phyloP scores from a whole-genome alignment of 2,888 invertebrate species.

The Pollenia labialis region DNA sequence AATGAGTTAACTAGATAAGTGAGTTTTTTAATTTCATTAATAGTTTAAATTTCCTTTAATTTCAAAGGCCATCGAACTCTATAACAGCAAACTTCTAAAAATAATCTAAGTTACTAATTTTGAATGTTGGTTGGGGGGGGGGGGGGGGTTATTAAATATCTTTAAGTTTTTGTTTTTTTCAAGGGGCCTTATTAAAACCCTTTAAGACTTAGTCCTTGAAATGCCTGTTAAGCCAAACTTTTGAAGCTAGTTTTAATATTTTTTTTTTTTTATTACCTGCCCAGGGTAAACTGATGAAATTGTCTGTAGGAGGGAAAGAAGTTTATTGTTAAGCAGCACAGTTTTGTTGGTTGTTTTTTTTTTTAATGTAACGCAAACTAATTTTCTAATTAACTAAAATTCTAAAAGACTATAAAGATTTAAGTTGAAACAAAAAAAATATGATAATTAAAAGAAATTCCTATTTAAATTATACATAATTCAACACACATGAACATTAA shows the following conservation, averaged over 20 bases:
- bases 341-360: not conserved
- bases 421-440: slow-evolving; percentile 17
- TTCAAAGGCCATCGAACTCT: slow-evolving; percentile 34
- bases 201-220: slow-evolving; percentile 1
- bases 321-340: slow-evolving; percentile 16
- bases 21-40: slow-evolving; percentile 29
- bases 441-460: not conserved
- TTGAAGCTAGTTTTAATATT: not conserved
- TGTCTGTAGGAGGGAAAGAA: slow-evolving; percentile 41
- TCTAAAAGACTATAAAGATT: not conserved
- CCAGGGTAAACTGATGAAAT: slow-evolving; percentile 58
- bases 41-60: slow-evolving; percentile 8
- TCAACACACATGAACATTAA: too few species aligned
- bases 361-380: slow-evolving; percentile 2
- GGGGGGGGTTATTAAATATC: slow-evolving; percentile 7
- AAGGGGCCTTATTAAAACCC: not conserved
- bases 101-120: slow-evolving; percentile 5
- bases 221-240: slow-evolving; percentile 22
- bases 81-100: slow-evolving; percentile 10
- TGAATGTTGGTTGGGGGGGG: not conserved
- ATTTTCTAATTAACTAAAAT: too few species aligned
- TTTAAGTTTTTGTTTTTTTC: not conserved
- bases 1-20: slow-evolving; percentile 45
- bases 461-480: too few species aligned
- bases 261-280: slow-evolving; percentile 44